phyloP scores from a whole-genome alignment of 2,888 invertebrate species.

The Selenia dentaria region DNA sequence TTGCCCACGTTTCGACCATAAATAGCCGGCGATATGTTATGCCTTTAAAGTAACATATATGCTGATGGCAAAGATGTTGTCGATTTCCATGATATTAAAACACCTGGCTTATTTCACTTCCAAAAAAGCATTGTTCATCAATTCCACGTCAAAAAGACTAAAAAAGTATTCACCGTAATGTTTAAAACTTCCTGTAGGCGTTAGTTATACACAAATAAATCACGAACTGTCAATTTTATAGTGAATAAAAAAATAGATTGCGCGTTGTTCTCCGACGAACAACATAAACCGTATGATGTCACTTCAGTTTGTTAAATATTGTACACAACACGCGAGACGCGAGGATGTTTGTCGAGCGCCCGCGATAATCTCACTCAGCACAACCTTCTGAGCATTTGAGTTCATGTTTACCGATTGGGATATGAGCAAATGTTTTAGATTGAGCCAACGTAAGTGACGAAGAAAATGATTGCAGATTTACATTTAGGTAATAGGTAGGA shows the following conservation, averaged over 20 bases:
- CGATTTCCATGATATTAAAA: conserved; percentile 1
- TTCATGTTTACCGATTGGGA: conserved; percentile 11
- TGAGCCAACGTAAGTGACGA: too few species aligned
- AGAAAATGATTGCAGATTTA: too few species aligned
- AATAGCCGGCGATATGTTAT: conserved; percentile 35
- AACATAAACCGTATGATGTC: conserved; percentile 61
- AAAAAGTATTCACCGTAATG: not conserved
- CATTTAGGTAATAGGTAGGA: too few species aligned
- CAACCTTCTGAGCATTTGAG: conserved; percentile 5
- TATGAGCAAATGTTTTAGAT: too few species aligned
- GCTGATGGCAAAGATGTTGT: not conserved
- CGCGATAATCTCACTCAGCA: conserved; percentile 65
- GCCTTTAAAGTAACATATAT: too few species aligned
- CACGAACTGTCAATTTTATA: not conserved
- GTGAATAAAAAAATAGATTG: not conserved
- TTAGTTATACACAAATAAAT: too few species aligned
- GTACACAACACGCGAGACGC: conserved; percentile 49
- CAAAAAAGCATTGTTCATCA: too few species aligned
- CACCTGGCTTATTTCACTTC: conserved; percentile 1
- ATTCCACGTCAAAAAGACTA: too few species aligned
- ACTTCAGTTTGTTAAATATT: conserved; percentile 57
- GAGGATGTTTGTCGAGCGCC: conserved; percentile 44
- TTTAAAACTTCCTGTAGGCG: not conserved
- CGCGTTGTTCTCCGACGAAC: conserved; percentile 13
- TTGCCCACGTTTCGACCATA: conserved; percentile 50